Evolutionary conservation across 2,888 invertebrate species (phyloP).

Genomic region (Shargacucullia verbasci): DNA sequence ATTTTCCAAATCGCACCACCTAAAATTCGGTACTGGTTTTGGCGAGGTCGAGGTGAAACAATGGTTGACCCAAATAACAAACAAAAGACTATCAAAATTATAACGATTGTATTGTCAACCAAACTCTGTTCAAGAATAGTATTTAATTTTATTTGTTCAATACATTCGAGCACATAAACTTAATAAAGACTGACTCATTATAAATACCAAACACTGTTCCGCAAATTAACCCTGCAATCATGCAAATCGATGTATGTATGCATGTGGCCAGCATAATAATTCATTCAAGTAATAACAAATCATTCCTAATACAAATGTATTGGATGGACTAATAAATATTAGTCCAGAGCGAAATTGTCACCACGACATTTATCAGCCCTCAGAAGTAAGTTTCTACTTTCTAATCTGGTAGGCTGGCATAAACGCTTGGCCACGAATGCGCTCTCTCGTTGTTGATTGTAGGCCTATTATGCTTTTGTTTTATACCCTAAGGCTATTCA

Average conservation of each 20-base stretch:
- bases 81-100: conserved; percentile 57
- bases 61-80: conserved; percentile 64
- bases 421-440: conserved; percentile 76
- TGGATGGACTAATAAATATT: conserved; percentile 31
- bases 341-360: conserved; percentile 58
- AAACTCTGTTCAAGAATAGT: conserved; percentile 33
- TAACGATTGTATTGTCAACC: conserved; percentile 44
- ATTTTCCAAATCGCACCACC: conserved; percentile 36
- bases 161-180: conserved; percentile 37
- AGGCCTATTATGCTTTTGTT: conserved; percentile 79
- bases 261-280: conserved; percentile 32
- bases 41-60: conserved; percentile 60
- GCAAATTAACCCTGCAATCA: conserved; percentile 59
- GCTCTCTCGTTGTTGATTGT: conserved; percentile 76
- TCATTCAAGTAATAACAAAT: conserved; percentile 21
- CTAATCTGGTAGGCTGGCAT: conserved; percentile 78
- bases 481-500: conserved; percentile 73
- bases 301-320: conserved; percentile 1
- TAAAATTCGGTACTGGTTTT: conserved; percentile 45
- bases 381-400: conserved; percentile 79
- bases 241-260: conserved; percentile 48
- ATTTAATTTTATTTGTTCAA: conserved; percentile 42
- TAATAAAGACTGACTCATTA: conserved; percentile 52
- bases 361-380: conserved; percentile 65
- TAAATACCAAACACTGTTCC: conserved; percentile 46